phyloP scores from a whole-genome alignment of 92 coral and sea anemone species.

The Parazoanthus atlanticus region DNA sequence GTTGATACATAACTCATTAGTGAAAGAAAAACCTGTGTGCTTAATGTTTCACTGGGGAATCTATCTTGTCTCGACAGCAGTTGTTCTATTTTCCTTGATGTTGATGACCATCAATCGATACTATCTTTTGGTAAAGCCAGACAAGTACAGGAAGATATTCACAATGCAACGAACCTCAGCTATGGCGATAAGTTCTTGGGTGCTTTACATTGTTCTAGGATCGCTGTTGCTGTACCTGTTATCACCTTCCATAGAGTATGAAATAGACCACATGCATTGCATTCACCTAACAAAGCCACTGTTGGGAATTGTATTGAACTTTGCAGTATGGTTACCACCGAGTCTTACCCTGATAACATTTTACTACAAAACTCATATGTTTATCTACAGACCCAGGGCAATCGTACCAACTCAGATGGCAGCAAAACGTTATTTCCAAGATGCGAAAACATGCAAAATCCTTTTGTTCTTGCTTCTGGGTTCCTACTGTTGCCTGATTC shows the following conservation, averaged over 20 bases:
- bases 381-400: conserved; percentile 3
- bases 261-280: neutral
- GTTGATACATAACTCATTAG: neutral
- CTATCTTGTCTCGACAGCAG: neutral
- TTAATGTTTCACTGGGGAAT: neutral
- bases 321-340: neutral
- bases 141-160: neutral
- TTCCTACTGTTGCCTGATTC: neutral
- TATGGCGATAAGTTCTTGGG: neutral
- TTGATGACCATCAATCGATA: neutral
- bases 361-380: neutral
- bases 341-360: neutral
- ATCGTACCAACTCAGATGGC: neutral
- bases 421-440: neutral
- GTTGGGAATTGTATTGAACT: neutral
- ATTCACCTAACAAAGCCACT: neutral
- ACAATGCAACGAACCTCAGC: neutral
- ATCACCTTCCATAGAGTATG: neutral
- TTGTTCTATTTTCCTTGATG: neutral
- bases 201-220: neutral
- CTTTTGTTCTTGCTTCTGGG: neutral
- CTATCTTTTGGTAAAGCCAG: neutral
- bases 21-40: neutral
- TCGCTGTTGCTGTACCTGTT: neutral
- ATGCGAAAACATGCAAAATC: neutral